Percentiles rank a stretch among this genome's conserved stretches.
Evolutionary conservation across 2,888 invertebrate genomes (phyloP).

Genomic region (Phengaris arion): DNA sequence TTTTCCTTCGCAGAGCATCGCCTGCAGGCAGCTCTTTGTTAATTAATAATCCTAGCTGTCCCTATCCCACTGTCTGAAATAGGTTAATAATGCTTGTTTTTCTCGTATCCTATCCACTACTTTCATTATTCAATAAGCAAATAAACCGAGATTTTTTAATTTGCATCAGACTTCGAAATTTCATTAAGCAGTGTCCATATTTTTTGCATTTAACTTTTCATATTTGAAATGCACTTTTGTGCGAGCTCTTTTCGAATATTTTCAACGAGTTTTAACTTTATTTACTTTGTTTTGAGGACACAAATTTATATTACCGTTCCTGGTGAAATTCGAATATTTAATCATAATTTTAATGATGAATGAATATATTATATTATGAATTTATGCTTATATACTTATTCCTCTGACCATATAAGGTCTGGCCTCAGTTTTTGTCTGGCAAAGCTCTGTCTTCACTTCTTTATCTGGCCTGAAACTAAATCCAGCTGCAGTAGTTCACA

Average conservation of each 20-base stretch:
- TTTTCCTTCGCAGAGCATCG: slow-evolving; percentile 61
- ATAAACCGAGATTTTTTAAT: slow-evolving; percentile 39
- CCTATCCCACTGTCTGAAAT: slow-evolving; percentile 63
- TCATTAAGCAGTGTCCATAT: slow-evolving; percentile 36
- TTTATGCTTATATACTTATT: no score
- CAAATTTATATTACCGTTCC: neutral
- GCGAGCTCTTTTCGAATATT: slow-evolving; percentile 31
- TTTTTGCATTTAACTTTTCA: slow-evolving; percentile 34
- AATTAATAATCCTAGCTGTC: slow-evolving; percentile 68
- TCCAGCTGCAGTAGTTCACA: no score
- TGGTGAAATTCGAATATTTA: neutral
- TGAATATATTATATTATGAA: no score
- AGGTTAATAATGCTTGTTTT: slow-evolving; percentile 66
- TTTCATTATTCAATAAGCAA: slow-evolving; percentile 60
- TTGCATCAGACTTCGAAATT: slow-evolving; percentile 37
- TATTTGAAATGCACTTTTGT: slow-evolving; percentile 36
- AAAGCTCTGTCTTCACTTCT: no score
- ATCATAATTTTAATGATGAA: no score
- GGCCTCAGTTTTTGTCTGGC: no score
- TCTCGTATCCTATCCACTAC: slow-evolving; percentile 59
- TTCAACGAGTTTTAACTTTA: neutral
- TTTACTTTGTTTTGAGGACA: slow-evolving; percentile 21
- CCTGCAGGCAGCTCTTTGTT: slow-evolving; percentile 62
- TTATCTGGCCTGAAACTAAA: no score
- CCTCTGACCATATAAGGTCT: no score